phyloP scores from a whole-genome alignment of 2,113 vertebrate species.

The Benthochromis sp. region DNA sequence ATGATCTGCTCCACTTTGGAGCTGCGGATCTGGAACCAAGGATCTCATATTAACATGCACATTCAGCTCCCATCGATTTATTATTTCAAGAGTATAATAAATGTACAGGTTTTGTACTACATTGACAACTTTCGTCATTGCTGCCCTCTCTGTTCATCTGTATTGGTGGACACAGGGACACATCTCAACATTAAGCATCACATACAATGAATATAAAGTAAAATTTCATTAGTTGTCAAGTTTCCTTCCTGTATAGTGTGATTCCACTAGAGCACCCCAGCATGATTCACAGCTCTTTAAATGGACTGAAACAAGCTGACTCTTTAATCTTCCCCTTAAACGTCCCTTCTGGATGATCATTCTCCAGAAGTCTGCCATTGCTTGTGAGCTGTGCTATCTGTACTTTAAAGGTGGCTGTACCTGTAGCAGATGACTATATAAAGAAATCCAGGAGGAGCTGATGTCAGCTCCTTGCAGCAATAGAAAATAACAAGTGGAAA shows the following conservation, averaged over 20 bases:
- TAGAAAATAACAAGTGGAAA: not conserved
- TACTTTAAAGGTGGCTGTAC: not conserved
- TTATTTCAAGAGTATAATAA: not conserved
- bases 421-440: not conserved
- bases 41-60: not conserved
- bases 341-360: not conserved
- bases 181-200: not conserved
- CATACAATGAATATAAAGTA: not conserved
- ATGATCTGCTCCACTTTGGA: conserved; percentile 55
- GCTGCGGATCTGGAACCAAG: conserved; percentile 56
- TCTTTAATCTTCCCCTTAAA: not conserved
- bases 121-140: not conserved
- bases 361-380: not conserved
- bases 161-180: not conserved
- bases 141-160: not conserved
- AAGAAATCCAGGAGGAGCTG: not conserved
- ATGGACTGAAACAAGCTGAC: not conserved
- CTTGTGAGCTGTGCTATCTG: not conserved
- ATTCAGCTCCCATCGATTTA: fast-evolving
- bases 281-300: not conserved
- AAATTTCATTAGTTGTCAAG: not conserved
- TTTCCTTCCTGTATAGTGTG: not conserved
- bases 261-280: not conserved
- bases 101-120: not conserved
- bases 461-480: not conserved